Conservation (phyloP, 92 coral and sea anemone genomes). For the Bergia sp. region DNA sequence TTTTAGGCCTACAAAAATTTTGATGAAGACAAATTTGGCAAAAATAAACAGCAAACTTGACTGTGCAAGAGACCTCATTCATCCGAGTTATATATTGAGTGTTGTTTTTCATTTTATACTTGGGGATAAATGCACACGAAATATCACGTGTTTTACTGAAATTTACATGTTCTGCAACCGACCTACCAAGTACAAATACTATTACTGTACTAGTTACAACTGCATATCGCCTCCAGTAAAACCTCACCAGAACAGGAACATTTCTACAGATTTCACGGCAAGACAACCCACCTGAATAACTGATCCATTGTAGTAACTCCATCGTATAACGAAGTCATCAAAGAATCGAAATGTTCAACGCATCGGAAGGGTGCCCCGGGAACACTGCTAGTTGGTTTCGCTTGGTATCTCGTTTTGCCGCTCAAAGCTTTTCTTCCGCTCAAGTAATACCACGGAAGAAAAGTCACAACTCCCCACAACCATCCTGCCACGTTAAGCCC, state of each 20-base stretch:
- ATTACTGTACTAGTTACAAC: not conserved
- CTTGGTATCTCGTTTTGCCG: conserved; percentile 78
- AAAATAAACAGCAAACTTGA: not conserved
- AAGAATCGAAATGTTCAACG: conserved; percentile 86
- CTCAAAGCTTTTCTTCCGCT: conserved; percentile 81
- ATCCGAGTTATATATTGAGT: not conserved
- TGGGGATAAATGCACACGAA: not conserved
- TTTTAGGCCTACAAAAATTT: not conserved
- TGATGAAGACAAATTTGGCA: not conserved
- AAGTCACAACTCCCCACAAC: conserved; percentile 92
- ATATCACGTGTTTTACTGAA: not conserved
- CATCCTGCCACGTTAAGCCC: conserved; percentile 89
- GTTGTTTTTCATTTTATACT: not conserved
- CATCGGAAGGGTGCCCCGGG: conserved; percentile 91
- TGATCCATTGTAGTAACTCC: conserved; percentile 96
- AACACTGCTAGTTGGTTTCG: conserved; percentile 74
- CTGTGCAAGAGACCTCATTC: not conserved
- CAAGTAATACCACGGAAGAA: conserved; percentile 92
- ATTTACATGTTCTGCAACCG: not conserved
- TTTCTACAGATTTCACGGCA: not conserved
- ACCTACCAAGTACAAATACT: no score
- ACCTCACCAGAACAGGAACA: not conserved
- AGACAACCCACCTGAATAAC: conserved; percentile 79
- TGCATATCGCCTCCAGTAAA: not conserved
- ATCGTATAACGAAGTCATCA: conserved; percentile 77